Evolutionary conservation across 2,797 vertebrate species (phyloP), one percentile per base, ranked within the genome.

Genomic region (Sebastes minor): DNA sequence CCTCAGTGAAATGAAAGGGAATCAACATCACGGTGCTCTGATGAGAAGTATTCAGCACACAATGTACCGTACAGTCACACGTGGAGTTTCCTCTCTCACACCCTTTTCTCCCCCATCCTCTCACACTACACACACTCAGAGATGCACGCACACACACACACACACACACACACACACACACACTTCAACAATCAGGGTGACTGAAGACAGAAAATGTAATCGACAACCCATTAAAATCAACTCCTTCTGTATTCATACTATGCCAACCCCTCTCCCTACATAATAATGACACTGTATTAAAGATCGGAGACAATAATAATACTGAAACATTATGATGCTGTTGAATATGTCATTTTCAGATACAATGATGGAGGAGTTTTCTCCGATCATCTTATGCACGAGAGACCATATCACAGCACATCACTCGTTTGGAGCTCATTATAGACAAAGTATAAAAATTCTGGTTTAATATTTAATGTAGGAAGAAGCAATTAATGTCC

Each of bases 401-500:
- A 62, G 38, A 56, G 57, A 46, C 6, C 22, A 55, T 2, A 61
- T 72, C 32, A 68, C 80, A 73, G 81, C 52, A 77, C 32, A 86
- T 1, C 33, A 53, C 18, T 83, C 28, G 74, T 78, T 84, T 80
- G 80, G 76, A 69, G 42, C 78, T 90, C 71, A 84, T 88, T 81
- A 49, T n/a, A 87, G 33, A 32, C 42, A 72, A 80, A 60, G 59
- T 59, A 16, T 74, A 53, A 83, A 70, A n/a, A 75, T 70, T 80
- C 30, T 33, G 53, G 22, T 79, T 92, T 83, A 90, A 89, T 91
- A 82, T 88, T 86, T 89, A 27, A 90, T 88, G 78, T 70, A 33
- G 68, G 72, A 85, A 78, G 62, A 85, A 61, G 60, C 61, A 70
- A 53, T 81, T 89, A 57, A 82, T 78, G 71, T 3, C 12, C 33